Percentiles rank a stretch among this genome's conserved stretches.
phyloP scores from a whole-genome alignment of 2,113 vertebrate genomes.

The Tetrax tetrax region DNA sequence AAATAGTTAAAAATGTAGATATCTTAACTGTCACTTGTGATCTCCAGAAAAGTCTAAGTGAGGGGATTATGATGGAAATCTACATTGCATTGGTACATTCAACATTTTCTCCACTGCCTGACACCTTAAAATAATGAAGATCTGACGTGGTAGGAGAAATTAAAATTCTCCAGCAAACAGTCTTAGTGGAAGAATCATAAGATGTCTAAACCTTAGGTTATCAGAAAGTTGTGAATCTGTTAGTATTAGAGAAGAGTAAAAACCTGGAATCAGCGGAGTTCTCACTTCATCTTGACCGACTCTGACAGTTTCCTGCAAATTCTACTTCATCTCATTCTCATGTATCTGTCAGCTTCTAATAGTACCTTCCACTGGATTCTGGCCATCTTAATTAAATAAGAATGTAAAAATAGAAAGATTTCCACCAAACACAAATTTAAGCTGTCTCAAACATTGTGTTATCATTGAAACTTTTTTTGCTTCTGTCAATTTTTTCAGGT shows the following conservation, averaged over 20 bases:
- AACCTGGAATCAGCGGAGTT: neutral
- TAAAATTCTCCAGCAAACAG: neutral
- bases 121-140: neutral
- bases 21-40: neutral
- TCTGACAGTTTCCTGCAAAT: neutral
- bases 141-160: neutral
- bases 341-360: neutral
- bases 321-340: neutral
- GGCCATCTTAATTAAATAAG: neutral
- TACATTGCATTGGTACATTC: neutral
- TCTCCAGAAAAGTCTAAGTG: neutral
- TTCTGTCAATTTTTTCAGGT: neutral
- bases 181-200: neutral
- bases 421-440: neutral
- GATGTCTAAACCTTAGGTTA: neutral
- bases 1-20: neutral
- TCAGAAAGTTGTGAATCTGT: neutral
- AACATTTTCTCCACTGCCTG: neutral
- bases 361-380: neutral
- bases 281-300: neutral
- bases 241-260: neutral
- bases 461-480: neutral
- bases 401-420: neutral
- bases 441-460: neutral
- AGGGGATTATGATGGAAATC: neutral